Evolutionary conservation across 2,888 invertebrate species (phyloP).

Genomic region (Creontiades dilutus): DNA sequence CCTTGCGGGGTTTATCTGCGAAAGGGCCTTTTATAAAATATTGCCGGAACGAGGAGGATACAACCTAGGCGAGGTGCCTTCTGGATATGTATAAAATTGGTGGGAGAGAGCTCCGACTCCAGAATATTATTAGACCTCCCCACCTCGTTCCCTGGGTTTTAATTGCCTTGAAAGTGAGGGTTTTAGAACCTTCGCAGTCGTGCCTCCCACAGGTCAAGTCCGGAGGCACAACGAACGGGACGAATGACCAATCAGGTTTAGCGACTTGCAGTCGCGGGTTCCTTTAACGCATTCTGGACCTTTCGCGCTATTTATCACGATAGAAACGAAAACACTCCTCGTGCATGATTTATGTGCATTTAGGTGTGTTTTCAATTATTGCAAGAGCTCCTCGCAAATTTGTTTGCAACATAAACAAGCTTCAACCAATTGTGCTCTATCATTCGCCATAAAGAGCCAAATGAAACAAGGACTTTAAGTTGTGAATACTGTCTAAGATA

Average conservation of each 20-base stretch:
- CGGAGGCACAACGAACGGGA: neutral
- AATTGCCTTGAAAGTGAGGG: conserved; percentile 36
- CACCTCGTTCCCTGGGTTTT: neutral
- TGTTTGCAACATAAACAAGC: too few relatives aligned
- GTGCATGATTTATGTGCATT: neutral
- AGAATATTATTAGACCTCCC: neutral
- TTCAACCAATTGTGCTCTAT: too few relatives aligned
- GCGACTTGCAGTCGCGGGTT: neutral
- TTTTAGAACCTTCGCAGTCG: neutral
- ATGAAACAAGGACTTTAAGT: too few relatives aligned
- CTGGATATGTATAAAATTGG: conserved; percentile 5
- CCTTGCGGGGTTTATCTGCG: conserved; percentile 25
- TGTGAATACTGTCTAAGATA: too few relatives aligned
- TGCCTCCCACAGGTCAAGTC: conserved; percentile 23
- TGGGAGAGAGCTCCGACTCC: neutral
- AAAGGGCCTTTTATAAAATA: conserved; percentile 4
- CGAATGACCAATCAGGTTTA: conserved; percentile 15
- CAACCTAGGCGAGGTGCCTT: too few relatives aligned
- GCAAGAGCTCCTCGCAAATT: too few relatives aligned
- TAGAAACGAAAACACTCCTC: neutral
- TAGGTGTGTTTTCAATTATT: too few relatives aligned
- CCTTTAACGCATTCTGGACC: conserved; percentile 5
- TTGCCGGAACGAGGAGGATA: neutral
- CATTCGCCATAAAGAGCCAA: too few relatives aligned
- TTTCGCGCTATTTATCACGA: neutral